Conservation (phyloP, 2,113 vertebrate genomes). For the Reinhardtius hippoglossoides region DNA sequence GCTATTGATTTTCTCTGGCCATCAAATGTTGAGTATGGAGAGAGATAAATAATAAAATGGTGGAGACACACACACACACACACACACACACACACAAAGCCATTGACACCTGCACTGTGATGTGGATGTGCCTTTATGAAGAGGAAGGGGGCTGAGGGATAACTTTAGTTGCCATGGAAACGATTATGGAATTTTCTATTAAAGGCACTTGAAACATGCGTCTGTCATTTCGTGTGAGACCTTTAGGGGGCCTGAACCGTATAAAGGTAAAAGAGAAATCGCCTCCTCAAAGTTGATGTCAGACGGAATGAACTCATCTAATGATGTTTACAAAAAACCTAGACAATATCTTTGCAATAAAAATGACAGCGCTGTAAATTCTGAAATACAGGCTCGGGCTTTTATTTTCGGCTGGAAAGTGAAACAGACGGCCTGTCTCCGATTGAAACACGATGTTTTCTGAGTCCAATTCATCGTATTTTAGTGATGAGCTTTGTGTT, state of each 20-base stretch:
- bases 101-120: slow-evolving; percentile 1
- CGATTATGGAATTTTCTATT: slow-evolving; percentile 21
- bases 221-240: neutral
- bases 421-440: neutral
- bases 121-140: neutral
- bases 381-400: neutral
- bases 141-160: slow-evolving; percentile 9
- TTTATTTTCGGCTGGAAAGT: neutral
- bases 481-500: neutral
- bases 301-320: neutral
- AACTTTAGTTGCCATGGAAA: slow-evolving; percentile 61
- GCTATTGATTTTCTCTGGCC: slow-evolving; percentile 45
- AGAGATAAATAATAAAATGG: slow-evolving; percentile 28
- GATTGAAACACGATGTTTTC: neutral
- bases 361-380: slow-evolving; percentile 4
- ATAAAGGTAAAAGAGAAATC: neutral
- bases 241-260: neutral
- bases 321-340: neutral
- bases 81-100: neutral
- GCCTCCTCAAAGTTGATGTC: neutral
- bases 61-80: neutral
- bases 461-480: neutral
- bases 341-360: slow-evolving; percentile 3
- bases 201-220: slow-evolving; percentile 8
- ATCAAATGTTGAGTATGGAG: slow-evolving; percentile 43